Evolutionary conservation across 2,113 vertebrate genomes (phyloP).

Genomic region (Plectropomus leopardus): DNA sequence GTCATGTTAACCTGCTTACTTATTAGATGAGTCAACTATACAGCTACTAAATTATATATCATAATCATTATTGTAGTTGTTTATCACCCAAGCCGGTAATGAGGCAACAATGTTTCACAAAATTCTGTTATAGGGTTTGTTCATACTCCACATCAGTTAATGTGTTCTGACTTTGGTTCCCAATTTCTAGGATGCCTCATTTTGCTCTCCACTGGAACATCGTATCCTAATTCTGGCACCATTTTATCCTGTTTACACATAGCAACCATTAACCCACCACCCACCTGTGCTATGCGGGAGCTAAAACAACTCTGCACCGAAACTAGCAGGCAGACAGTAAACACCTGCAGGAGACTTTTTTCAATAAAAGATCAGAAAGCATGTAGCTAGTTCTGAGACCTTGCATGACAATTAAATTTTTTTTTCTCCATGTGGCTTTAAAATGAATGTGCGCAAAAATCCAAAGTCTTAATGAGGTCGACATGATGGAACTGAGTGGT

Average conservation of each 20-base stretch:
- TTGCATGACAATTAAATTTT: neutral
- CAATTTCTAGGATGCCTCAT: neutral
- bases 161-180: neutral
- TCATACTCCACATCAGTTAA: neutral
- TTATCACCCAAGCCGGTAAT: no score
- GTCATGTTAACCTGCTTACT: no score
- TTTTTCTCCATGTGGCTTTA: neutral
- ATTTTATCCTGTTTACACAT: neutral
- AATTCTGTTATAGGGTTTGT: neutral
- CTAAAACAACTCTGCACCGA: neutral
- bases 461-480: slow-evolving; percentile 7
- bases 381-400: neutral
- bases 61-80: no score
- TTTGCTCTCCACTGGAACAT: neutral
- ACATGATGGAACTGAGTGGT: neutral
- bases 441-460: neutral
- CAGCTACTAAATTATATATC: no score
- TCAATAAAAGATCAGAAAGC: neutral
- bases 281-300: neutral
- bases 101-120: no score
- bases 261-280: neutral
- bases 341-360: neutral
- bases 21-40: no score
- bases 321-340: neutral
- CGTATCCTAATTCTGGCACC: neutral